These are phyloP conservation scores for Pedetes capensis DNA, from an alignment of 2,113 vertebrate genomes.

Conservation along the genomic window DNA sequence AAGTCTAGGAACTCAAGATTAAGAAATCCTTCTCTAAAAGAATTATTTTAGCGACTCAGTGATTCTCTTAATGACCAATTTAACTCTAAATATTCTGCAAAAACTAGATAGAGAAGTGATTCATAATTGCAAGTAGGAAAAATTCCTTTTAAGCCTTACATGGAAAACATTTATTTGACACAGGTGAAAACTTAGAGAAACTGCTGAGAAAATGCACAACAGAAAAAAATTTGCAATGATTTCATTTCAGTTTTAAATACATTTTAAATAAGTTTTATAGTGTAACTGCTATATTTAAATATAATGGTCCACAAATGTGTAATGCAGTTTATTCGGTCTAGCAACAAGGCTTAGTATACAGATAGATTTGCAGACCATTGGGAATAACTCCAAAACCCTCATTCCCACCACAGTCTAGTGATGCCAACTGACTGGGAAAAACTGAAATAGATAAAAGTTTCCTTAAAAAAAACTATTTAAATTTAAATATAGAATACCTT, in stretches of 20 bases:
- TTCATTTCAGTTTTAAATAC: conserved; percentile 25
- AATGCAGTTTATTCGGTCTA: not conserved
- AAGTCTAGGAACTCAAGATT: not conserved
- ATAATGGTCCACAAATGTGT: not conserved
- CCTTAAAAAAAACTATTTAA: conserved; percentile 18
- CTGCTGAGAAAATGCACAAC: not conserved
- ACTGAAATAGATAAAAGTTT: conserved; percentile 17
- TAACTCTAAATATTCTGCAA: conserved; percentile 26
- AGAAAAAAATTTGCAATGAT: not conserved
- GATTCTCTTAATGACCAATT: conserved; percentile 7
- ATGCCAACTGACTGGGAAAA: not conserved
- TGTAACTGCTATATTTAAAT: not conserved
- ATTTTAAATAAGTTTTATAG: not conserved
- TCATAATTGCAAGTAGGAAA: not conserved
- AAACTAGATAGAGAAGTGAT: not conserved
- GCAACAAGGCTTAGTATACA: not conserved
- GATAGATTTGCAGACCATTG: not conserved
- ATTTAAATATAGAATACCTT: conserved; percentile 48
- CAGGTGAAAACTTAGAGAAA: not conserved
- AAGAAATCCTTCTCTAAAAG: conserved; percentile 8
- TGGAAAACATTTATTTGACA: not conserved
- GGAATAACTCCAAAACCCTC: not conserved
- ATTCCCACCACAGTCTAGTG: not conserved
- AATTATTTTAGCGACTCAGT: conserved; percentile 3
- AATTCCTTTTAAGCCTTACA: not conserved